phyloP scores from a whole-genome alignment of 2,113 vertebrate species.

The Pelusios castaneus region DNA sequence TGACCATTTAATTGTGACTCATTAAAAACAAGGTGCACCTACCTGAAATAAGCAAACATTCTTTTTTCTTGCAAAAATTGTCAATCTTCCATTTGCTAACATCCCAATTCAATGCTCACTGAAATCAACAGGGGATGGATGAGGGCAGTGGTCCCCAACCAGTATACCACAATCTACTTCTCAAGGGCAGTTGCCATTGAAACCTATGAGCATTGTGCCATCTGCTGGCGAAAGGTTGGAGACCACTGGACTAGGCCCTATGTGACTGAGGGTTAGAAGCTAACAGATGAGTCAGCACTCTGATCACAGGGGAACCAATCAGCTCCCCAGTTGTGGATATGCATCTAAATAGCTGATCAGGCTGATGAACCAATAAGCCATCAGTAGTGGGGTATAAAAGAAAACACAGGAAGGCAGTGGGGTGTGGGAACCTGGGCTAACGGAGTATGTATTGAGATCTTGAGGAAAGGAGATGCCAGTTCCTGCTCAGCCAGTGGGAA shows the following conservation, averaged over 20 bases:
- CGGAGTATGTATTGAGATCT: background rate
- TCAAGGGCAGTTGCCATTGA: no score
- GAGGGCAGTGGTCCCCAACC: no score
- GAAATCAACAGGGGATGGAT: background rate
- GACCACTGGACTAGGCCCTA: background rate
- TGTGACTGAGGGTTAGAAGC: background rate
- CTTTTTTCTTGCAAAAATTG: background rate
- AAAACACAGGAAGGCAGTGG: background rate
- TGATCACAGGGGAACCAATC: background rate
- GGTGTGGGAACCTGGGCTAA: background rate
- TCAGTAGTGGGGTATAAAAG: background rate
- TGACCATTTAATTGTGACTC: background rate
- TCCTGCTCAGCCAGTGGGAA: background rate
- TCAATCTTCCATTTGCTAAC: background rate
- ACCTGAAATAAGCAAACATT: background rate
- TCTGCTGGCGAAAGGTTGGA: no score
- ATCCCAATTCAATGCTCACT: background rate
- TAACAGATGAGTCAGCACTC: background rate
- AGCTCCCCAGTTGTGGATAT: background rate
- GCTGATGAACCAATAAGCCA: background rate
- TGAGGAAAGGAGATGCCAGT: background rate
- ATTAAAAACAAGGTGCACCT: background rate
- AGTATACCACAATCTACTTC: no score
- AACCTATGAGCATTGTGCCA: no score
- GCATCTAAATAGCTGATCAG: background rate